Percentiles rank a stretch among this genome's conserved stretches.
These are phyloP conservation scores for Rhynchomys soricoides DNA, from an alignment of 2,113 vertebrate genomes.

Conservation along the genomic window DNA sequence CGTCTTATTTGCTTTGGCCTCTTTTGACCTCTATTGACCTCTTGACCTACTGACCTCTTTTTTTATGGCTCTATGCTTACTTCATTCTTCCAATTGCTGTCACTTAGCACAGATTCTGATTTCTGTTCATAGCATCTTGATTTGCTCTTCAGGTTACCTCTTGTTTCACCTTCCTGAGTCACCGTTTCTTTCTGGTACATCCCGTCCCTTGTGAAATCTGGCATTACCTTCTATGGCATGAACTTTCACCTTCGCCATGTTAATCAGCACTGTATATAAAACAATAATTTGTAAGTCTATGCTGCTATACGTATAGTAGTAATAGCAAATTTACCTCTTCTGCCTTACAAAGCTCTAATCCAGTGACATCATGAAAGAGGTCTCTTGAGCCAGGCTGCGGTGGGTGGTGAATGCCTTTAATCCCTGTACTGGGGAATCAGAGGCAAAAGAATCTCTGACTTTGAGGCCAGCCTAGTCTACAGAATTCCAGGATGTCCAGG, in stretches of 20 bases:
- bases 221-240: not conserved
- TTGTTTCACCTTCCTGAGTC: not conserved
- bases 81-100: not conserved
- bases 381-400: not conserved
- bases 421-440: not conserved
- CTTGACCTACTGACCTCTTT: not conserved
- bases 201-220: not conserved
- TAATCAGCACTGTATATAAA: not conserved
- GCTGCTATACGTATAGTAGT: not conserved
- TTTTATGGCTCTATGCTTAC: not conserved
- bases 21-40: not conserved
- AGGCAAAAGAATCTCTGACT: not conserved
- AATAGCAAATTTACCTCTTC: not conserved
- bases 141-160: not conserved
- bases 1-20: not conserved
- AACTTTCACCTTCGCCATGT: not conserved
- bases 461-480: not conserved
- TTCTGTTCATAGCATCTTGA: not conserved
- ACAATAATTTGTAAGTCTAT: not conserved
- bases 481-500: not conserved
- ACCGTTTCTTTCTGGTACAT: not conserved
- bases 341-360: not conserved
- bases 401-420: not conserved
- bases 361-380: not conserved
- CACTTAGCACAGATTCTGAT: not conserved